Conservation (phyloP, 1,140 invertebrate genomes). For the Cotesia chilonis region DNA sequence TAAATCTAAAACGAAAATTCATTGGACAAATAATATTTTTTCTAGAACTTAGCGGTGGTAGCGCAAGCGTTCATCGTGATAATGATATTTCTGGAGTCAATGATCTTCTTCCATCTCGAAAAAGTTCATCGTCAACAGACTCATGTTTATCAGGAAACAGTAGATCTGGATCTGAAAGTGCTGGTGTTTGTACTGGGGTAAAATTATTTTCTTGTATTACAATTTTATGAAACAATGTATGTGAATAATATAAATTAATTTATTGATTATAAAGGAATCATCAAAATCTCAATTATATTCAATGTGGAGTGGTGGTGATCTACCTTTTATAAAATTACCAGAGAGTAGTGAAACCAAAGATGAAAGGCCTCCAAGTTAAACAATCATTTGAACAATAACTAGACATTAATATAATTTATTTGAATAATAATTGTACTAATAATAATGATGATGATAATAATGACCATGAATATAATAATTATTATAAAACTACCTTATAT, state of each 20-base stretch:
- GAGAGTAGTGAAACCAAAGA: conserved; percentile 62
- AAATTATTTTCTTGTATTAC: conserved; percentile 34
- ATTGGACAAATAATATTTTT: no score
- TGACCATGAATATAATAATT: no score
- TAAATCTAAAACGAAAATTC: no score
- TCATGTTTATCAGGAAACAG: conserved; percentile 71
- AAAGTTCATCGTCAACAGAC: conserved; percentile 72
- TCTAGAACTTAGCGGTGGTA: conserved; percentile 60
- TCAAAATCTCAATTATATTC: conserved; percentile 66
- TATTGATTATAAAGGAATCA: conserved; percentile 53
- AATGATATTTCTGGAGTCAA: conserved; percentile 59
- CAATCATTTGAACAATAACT: conserved; percentile 10
- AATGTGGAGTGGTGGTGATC: conserved; percentile 67
- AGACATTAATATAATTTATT: neutral
- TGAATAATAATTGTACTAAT: neutral
- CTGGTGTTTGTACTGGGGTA: conserved; percentile 60
- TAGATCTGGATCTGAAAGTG: conserved; percentile 68
- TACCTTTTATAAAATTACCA: conserved; percentile 67
- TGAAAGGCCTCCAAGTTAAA: conserved; percentile 53
- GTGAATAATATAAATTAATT: neutral
- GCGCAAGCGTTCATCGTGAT: conserved; percentile 53
- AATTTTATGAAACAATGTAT: neutral
- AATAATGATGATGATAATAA: conserved; percentile 2
- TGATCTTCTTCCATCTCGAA: conserved; percentile 66
- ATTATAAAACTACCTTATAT: no score